Evolutionary conservation across 2,797 vertebrate species (phyloP).

Genomic region (Falco columbarius): DNA sequence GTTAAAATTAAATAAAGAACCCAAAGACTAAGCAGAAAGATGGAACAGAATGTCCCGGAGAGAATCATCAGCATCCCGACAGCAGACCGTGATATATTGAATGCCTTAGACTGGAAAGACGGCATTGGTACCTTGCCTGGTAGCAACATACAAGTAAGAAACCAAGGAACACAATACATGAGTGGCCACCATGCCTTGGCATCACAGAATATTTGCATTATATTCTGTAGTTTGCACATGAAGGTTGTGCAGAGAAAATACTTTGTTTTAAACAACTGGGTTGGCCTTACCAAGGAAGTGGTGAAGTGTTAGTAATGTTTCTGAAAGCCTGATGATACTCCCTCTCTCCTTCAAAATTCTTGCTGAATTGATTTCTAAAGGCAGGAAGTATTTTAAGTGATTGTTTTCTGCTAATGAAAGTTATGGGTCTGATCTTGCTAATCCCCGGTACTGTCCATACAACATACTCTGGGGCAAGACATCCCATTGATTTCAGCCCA

Average conservation of each 20-base stretch:
- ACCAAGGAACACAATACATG: not conserved
- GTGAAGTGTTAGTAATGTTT: not conserved
- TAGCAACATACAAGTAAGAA: slow-evolving; percentile 83
- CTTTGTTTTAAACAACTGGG: not conserved
- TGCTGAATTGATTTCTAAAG: slow-evolving; percentile 2
- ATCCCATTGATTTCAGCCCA: not conserved
- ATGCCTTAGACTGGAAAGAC: slow-evolving; percentile 87
- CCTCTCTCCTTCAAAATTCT: not conserved
- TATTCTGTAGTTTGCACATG: not conserved
- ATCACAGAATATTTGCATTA: not conserved
- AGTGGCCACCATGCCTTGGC: not conserved
- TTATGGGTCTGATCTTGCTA: not conserved
- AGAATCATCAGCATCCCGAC: slow-evolving; percentile 36
- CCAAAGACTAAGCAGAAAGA: slow-evolving; percentile 13
- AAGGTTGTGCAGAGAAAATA: not conserved
- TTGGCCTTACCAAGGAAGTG: not conserved
- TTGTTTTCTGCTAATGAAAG: not conserved
- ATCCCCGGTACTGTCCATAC: not conserved
- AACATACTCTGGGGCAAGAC: not conserved
- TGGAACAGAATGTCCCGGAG: slow-evolving; percentile 34
- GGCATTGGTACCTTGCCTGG: slow-evolving; percentile 85
- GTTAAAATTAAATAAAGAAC: slow-evolving; percentile 12
- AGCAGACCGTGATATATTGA: slow-evolving; percentile 79
- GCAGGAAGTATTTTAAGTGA: not conserved
- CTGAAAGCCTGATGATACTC: not conserved